Percentiles rank a stretch among this genome's conserved stretches.
Evolutionary conservation across 2,797 vertebrate genomes (phyloP).

Genomic region (Alcedo atthis): DNA sequence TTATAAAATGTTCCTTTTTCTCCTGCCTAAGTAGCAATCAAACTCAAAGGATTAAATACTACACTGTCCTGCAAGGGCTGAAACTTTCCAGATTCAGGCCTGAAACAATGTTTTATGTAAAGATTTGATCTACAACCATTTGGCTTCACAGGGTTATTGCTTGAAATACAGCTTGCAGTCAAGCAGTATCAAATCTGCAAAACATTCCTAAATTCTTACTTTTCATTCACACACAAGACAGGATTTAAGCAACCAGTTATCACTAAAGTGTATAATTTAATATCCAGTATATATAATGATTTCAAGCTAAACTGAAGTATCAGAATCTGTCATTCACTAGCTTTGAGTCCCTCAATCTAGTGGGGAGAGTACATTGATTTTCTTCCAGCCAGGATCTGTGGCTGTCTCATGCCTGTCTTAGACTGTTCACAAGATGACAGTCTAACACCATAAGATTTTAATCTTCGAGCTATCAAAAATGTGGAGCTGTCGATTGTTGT

Average conservation of each 20-base stretch:
- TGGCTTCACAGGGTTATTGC: background rate
- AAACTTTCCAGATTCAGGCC: background rate
- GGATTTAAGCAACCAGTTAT: slow-evolving; percentile 3
- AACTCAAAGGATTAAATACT: background rate
- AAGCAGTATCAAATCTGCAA: background rate
- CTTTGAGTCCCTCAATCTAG: background rate
- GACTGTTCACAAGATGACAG: slow-evolving; percentile 49
- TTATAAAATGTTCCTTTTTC: background rate
- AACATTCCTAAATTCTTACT: background rate
- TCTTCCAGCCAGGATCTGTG: background rate
- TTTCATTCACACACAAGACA: background rate
- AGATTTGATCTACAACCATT: background rate
- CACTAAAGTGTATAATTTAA: background rate
- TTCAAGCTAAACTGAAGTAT: background rate
- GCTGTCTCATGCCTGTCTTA: background rate
- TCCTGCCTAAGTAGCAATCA: background rate
- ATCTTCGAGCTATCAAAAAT: slow-evolving; percentile 5
- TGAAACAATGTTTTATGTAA: background rate
- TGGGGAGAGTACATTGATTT: background rate
- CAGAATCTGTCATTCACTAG: background rate
- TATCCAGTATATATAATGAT: background rate
- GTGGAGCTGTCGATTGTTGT: background rate
- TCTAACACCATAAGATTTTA: slow-evolving; percentile 30
- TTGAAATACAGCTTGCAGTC: background rate
- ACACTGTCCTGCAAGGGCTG: background rate